A percentile compares a stretch with the other conserved stretches of the same genome.
These are phyloP conservation scores for Neria commutata DNA, from an alignment of 2,888 invertebrate genomes.

Conservation along the genomic window DNA sequence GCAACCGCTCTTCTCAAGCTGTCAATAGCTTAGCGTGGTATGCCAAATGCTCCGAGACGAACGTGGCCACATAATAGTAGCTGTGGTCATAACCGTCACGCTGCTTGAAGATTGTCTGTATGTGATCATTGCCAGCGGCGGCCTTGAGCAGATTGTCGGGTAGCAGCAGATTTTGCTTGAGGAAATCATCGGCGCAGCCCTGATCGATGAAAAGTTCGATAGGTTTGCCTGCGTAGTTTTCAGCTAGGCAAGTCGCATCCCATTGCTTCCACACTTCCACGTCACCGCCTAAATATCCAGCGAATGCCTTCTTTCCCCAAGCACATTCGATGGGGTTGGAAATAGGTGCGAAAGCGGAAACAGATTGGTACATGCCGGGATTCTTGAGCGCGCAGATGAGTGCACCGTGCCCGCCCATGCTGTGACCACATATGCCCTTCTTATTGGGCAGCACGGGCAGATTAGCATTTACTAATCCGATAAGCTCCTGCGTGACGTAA, in stretches of 20 bases:
- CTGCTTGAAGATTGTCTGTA: conserved; percentile 73
- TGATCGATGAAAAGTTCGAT: conserved; percentile 86
- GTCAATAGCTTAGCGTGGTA: conserved; percentile 85
- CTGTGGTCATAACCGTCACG: conserved; percentile 93
- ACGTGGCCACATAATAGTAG: conserved; percentile 90
- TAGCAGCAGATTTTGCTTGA: conserved; percentile 75
- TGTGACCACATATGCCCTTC: conserved; percentile 83
- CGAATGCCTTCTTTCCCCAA: conserved; percentile 89
- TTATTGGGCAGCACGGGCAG: conserved; percentile 70
- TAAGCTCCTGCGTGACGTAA: conserved; percentile 88
- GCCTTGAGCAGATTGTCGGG: conserved; percentile 78
- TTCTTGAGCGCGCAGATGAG: conserved; percentile 87
- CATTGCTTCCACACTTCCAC: conserved; percentile 76
- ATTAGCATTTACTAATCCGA: conserved; percentile 74
- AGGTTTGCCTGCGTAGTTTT: conserved; percentile 82
- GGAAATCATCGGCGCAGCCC: conserved; percentile 84
- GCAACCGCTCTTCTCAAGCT: too few relatives aligned
- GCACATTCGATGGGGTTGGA: conserved; percentile 82
- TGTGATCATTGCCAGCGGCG: conserved; percentile 64
- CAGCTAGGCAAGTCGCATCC: conserved; percentile 86
- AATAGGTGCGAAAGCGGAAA: conserved; percentile 96
- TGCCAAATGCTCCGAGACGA: conserved; percentile 89
- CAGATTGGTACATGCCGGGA: conserved; percentile 84
- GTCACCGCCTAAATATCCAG: conserved; percentile 78
- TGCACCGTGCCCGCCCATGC: conserved; percentile 99